Percentiles rank a stretch among this genome's conserved stretches.
phyloP scores from a whole-genome alignment of 2,888 invertebrate species.

The Ellobium chinense region DNA sequence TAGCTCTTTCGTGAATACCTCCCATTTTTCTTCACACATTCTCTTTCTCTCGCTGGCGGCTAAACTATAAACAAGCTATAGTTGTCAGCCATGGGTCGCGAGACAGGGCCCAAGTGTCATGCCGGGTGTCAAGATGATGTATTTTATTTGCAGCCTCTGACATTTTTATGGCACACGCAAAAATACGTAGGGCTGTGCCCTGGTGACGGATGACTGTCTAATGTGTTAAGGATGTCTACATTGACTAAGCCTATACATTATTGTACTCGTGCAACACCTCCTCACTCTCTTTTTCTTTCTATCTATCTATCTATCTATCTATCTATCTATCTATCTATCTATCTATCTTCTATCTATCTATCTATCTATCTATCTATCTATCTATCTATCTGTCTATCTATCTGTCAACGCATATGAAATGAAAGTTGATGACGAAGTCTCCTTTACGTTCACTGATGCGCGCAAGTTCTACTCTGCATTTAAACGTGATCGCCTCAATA shows the following conservation, averaged over 20 bases:
- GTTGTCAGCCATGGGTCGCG: not conserved
- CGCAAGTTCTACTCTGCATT: no score
- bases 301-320: not conserved
- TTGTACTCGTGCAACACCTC: not conserved
- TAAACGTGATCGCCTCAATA: no score
- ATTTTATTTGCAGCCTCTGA: not conserved
- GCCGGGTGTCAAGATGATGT: slow-evolving; percentile 4
- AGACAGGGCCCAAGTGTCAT: not conserved
- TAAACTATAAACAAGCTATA: no score
- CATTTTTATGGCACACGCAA: not conserved
- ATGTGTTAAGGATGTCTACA: not conserved
- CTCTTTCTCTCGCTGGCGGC: no score
- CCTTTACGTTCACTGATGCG: no score
- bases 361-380: slow-evolving; percentile 31
- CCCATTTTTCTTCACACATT: no score
- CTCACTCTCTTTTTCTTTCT: not conserved
- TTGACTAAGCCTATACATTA: no score
- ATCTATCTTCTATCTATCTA: slow-evolving; percentile 30
- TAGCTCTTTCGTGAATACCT: no score
- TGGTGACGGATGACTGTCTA: not conserved
- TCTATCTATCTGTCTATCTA: slow-evolving; percentile 28
- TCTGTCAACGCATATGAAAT: no score
- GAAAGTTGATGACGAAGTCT: no score
- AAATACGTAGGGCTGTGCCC: not conserved
- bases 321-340: not conserved